A percentile compares a stretch with the other conserved stretches of the same genome.
phyloP scores from a whole-genome alignment of 37 sponge, comb jelly and placozoan genomes.

The Dysidea cf. avara region DNA sequence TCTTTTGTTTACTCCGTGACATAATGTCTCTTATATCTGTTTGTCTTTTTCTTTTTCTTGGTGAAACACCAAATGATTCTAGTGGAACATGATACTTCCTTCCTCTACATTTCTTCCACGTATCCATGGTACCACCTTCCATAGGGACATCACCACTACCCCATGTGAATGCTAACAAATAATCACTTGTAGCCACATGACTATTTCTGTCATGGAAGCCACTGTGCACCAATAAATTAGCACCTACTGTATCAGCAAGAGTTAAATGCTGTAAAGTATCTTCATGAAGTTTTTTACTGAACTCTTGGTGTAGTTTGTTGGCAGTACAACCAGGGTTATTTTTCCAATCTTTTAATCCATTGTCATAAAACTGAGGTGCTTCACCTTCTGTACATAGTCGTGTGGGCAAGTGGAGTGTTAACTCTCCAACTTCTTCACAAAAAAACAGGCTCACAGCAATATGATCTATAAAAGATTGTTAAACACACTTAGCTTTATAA shows the following conservation, averaged over 20 bases:
- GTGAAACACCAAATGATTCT: too few relatives aligned
- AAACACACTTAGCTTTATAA: too few relatives aligned
- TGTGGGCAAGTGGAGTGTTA: slow-evolving; percentile 43
- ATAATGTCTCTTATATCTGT: too few relatives aligned
- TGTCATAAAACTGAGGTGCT: not conserved
- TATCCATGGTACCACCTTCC: slow-evolving; percentile 38
- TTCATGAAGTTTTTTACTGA: slow-evolving; percentile 9
- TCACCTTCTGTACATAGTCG: not conserved
- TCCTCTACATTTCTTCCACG: slow-evolving; percentile 40
- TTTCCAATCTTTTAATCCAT: too few relatives aligned
- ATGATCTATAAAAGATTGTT: too few relatives aligned
- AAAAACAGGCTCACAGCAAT: slow-evolving; percentile 31
- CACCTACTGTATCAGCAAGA: slow-evolving; percentile 11
- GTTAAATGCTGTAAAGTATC: slow-evolving; percentile 22
- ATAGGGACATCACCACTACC: slow-evolving; percentile 19
- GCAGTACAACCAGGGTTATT: slow-evolving; percentile 19
- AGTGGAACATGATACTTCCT: slow-evolving; percentile 24
- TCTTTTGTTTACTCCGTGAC: too few relatives aligned
- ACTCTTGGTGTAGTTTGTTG: slow-evolving; percentile 16
- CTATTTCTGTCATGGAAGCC: slow-evolving; percentile 34
- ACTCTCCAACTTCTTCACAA: not conserved
- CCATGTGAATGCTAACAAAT: slow-evolving; percentile 48
- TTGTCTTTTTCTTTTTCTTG: too few relatives aligned
- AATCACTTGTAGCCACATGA: slow-evolving; percentile 25
- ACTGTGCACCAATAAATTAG: not conserved